phyloP scores from a whole-genome alignment of 2,888 invertebrate species.

The Hedya salicella region DNA sequence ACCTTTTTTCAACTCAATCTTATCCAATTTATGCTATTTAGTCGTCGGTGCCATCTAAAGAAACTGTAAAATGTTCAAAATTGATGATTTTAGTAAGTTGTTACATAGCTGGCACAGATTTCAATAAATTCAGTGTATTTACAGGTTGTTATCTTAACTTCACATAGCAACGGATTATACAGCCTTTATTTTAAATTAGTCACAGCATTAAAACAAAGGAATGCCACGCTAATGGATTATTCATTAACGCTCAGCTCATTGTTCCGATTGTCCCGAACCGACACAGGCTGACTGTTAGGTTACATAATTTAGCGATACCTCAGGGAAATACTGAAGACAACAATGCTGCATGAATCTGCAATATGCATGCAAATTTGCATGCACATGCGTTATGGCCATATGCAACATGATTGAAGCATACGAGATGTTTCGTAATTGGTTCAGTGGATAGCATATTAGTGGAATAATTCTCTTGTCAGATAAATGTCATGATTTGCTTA shows the following conservation, averaged over 20 bases:
- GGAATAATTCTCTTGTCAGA: too few species aligned
- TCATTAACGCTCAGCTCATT: conserved; percentile 26
- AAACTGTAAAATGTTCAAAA: too few species aligned
- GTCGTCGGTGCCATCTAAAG: too few species aligned
- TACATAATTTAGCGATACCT: conserved; percentile 37
- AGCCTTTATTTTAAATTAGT: background rate
- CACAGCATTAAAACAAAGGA: conserved; percentile 24
- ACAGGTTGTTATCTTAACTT: too few species aligned
- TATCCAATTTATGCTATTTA: too few species aligned
- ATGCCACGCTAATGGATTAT: conserved; percentile 31
- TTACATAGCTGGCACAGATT: too few species aligned
- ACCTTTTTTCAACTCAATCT: too few species aligned
- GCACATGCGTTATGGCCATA: conserved; percentile 57
- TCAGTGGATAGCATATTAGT: conserved; percentile 5
- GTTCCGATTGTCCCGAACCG: too few species aligned
- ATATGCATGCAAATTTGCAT: conserved; percentile 70
- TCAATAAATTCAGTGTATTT: too few species aligned
- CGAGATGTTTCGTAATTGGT: conserved; percentile 40
- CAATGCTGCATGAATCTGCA: conserved; percentile 63
- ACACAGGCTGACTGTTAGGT: conserved; percentile 39
- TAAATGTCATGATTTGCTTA: too few species aligned
- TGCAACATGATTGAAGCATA: conserved; percentile 62
- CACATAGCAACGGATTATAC: background rate
- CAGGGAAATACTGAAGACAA: conserved; percentile 58
- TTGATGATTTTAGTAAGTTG: too few species aligned